A percentile compares a stretch with the other conserved stretches of the same genome.
These are phyloP conservation scores for Pycnomerus fuliginosus DNA, from an alignment of 2,888 invertebrate species.

Conservation along the genomic window DNA sequence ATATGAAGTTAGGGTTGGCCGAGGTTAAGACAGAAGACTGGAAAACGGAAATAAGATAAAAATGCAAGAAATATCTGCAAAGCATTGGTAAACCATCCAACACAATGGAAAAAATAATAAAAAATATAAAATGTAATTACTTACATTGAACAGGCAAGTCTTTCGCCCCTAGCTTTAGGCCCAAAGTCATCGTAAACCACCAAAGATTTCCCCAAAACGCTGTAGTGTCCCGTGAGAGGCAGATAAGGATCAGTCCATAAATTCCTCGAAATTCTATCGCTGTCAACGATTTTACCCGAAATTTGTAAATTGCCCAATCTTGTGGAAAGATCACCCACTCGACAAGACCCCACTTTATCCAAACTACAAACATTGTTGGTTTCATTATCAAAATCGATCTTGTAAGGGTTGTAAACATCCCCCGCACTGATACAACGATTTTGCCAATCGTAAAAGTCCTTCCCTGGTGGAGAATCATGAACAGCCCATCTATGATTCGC, in stretches of 20 bases:
- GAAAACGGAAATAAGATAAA: no score
- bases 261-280: constrained; percentile 65
- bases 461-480: constrained; percentile 75
- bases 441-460: constrained; percentile 90
- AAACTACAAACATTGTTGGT: constrained; percentile 60
- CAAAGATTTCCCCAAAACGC: constrained; percentile 77
- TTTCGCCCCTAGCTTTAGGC: constrained; percentile 82
- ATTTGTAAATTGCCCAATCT: constrained; percentile 71
- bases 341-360: constrained; percentile 62
- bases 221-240: constrained; percentile 72
- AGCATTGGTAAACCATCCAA: no score
- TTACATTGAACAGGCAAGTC: constrained; percentile 85
- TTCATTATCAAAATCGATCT: constrained; percentile 64
- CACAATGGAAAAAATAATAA: no score
- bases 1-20: no score
- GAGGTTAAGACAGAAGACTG: no score
- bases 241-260: constrained; percentile 78
- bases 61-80: no score
- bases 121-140: no score
- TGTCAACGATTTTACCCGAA: constrained; percentile 70
- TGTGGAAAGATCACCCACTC: constrained; percentile 75
- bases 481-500: constrained; percentile 80
- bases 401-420: constrained; percentile 73
- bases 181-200: constrained; percentile 87
- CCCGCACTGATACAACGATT: constrained; percentile 80